Evolutionary conservation across 1,140 invertebrate species (phyloP), one percentile per base, ranked within the genome.

Genomic region (Ceratosolen fusciceps): DNA sequence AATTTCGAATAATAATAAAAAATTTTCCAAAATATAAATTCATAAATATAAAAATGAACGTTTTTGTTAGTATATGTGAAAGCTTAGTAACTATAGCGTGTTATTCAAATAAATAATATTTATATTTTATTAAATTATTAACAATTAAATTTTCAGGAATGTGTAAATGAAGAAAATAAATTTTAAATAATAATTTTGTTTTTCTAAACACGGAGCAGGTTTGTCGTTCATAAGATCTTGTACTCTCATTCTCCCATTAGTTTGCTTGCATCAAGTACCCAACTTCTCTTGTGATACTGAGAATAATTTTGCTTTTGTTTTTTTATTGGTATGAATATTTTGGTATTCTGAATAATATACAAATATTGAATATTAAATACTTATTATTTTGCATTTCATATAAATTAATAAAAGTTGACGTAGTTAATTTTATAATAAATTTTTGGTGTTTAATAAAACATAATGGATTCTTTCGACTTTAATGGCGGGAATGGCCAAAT

Each of bases 391-490:
- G 60, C 37, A 19, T 65, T 37, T 65, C 9, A 65, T 65, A n/a
- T n/a, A n/a, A n/a, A n/a, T n/a, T n/a, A n/a, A n/a, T 37, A 19
- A 65, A 65, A 65, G 31, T 37, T 65, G 19, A 37, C 37, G 34
- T 24, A 65, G 0, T 65, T 65, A 0, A 65, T 65, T 65, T 21
- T 21, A 2, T 65, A 65, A 65, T 21, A 21, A 37, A 65, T n/a
- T 62, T 31, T 19, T 37, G 60, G 19, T 2, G 1, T 16, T 19
- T 39, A 58, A 56, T 10, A 52, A 72, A 26, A 47, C 37, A 62
- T 37, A 43, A 79, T 79, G 77, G 77, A 79, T 73, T 24, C 54
- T 79, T 73, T 79, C 21, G 77, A 79, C 14, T 65, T 79, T 54
- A 79, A 79, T 65, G 77, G 77, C 26, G 52, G 43, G 54, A 79